A percentile compares a stretch with the other conserved stretches of the same genome.
Conservation (phyloP, 2,113 vertebrate genomes). For the Anoura caudifer region DNA sequence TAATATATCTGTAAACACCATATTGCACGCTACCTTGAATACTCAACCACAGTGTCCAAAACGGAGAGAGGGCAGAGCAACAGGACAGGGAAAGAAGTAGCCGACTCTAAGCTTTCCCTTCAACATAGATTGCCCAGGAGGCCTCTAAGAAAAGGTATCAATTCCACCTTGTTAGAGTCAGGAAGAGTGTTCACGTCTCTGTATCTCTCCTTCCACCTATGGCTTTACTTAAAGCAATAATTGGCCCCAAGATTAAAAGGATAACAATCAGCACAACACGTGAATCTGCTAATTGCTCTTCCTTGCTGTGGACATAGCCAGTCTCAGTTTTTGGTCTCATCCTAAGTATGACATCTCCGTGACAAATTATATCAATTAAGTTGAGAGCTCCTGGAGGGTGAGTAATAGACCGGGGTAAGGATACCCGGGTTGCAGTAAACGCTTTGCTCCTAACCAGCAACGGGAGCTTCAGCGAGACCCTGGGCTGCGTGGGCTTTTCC, state of each 20-base stretch:
- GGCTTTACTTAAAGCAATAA: neutral
- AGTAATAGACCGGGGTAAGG: neutral
- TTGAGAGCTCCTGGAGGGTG: slow-evolving; percentile 32
- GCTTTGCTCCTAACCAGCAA: neutral
- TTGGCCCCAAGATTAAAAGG: neutral
- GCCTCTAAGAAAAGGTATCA: neutral
- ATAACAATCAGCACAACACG: neutral
- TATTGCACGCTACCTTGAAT: too few species aligned
- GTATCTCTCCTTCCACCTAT: neutral
- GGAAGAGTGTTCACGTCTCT: neutral
- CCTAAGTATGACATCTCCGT: slow-evolving; percentile 44
- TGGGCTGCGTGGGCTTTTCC: fast-evolving
- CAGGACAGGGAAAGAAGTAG: fast-evolving
- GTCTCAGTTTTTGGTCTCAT: neutral
- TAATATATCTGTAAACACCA: neutral
- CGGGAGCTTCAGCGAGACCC: neutral
- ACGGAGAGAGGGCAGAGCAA: neutral
- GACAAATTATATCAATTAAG: slow-evolving; percentile 68
- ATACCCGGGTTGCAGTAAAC: neutral
- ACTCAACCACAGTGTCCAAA: neutral
- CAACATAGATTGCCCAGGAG: neutral
- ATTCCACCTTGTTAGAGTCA: neutral
- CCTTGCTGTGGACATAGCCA: slow-evolving; percentile 1
- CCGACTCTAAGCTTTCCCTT: neutral
- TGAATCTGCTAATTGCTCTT: neutral